These are phyloP conservation scores for Dasyurus viverrinus DNA, from an alignment of 2,113 vertebrate species.

Conservation along the genomic window DNA sequence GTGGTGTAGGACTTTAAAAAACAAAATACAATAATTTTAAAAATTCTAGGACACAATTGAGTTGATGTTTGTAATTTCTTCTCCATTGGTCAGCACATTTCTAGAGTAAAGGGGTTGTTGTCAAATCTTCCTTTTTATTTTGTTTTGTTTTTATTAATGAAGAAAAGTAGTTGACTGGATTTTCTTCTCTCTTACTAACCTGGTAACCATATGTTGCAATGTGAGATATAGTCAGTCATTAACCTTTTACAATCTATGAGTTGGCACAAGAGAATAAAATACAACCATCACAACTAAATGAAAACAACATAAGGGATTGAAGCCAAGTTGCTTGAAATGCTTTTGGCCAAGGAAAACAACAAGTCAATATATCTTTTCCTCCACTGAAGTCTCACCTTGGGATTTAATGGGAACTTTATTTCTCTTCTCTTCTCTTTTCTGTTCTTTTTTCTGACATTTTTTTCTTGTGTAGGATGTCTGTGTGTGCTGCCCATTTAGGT, in stretches of 20 bases:
- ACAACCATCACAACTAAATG: background rate
- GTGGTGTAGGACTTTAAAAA: background rate
- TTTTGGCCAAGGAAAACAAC: background rate
- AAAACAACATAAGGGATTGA: constrained; percentile 21
- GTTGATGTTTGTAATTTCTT: background rate
- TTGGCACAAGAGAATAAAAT: constrained; percentile 60
- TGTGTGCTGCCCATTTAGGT: background rate
- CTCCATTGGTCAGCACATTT: background rate
- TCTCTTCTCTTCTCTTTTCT: constrained; percentile 12
- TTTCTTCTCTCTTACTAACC: constrained; percentile 6
- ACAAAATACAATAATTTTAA: background rate
- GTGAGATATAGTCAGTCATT: constrained; percentile 2
- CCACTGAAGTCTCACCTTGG: constrained; percentile 52
- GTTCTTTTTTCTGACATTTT: constrained; percentile 71
- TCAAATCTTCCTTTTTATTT: background rate
- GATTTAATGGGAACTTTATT: constrained; percentile 53
- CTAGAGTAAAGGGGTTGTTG: background rate
- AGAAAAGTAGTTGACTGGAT: background rate
- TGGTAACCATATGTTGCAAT: constrained; percentile 18
- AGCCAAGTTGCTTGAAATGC: background rate
- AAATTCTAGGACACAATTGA: background rate
- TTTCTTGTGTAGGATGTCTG: constrained; percentile 64
- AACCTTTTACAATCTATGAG: constrained; percentile 63
- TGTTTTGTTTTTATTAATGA: background rate
- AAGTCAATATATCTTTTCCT: constrained; percentile 22